Evolutionary conservation across 2,113 vertebrate genomes (phyloP).

Genomic region (Phalacrocorax aristotelis): DNA sequence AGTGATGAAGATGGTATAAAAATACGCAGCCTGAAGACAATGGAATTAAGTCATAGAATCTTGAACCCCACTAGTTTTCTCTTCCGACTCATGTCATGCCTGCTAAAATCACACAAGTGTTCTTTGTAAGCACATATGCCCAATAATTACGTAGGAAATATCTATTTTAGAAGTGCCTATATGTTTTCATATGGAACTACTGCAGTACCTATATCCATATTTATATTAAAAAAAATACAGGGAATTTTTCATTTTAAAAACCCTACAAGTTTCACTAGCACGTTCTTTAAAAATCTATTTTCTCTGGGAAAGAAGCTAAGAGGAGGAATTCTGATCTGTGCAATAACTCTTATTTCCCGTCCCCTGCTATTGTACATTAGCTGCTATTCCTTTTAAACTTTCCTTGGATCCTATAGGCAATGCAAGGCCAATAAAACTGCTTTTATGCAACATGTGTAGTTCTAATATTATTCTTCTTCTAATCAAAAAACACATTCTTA

Average conservation of each 20-base stretch:
- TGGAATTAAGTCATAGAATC: neutral
- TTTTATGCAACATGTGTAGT: conserved; percentile 24
- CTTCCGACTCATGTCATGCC: neutral
- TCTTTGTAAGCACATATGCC: neutral
- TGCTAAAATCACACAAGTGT: neutral
- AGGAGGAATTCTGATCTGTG: neutral
- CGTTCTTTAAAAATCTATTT: neutral
- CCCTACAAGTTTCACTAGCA: neutral
- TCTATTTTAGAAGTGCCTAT: neutral
- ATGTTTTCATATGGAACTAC: neutral
- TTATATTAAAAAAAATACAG: neutral
- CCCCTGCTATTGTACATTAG: neutral
- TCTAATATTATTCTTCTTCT: neutral
- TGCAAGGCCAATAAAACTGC: conserved; percentile 40
- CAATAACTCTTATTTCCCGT: conserved; percentile 29
- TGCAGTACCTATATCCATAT: neutral
- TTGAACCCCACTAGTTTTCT: neutral
- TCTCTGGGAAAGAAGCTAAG: neutral
- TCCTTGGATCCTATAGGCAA: conserved; percentile 43
- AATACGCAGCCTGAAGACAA: neutral
- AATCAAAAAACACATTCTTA: neutral
- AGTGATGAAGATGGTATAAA: neutral
- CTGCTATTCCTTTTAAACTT: conserved; percentile 54
- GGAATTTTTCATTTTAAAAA: neutral
- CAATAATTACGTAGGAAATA: neutral